These are phyloP conservation scores for Cnemophilus loriae DNA, from an alignment of 2,113 vertebrate genomes.

Conservation along the genomic window DNA sequence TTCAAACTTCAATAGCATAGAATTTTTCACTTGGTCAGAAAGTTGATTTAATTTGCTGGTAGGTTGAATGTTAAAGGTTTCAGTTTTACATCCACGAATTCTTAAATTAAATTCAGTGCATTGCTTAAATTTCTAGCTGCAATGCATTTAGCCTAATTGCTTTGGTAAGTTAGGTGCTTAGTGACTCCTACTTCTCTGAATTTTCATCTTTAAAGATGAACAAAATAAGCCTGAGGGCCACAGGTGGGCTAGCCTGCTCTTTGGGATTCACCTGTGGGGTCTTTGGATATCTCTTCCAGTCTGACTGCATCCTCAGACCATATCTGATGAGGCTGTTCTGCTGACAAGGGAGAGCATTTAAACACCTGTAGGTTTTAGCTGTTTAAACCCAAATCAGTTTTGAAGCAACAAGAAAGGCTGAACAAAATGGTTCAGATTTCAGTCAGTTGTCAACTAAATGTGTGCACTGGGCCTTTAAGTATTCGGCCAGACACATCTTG, in stretches of 20 bases:
- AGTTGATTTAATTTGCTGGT: slow-evolving; percentile 33
- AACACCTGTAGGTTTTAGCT: slow-evolving; percentile 71
- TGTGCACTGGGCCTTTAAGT: slow-evolving; percentile 76
- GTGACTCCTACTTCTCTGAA: slow-evolving; percentile 45
- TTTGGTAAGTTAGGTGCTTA: slow-evolving; percentile 36
- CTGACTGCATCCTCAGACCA: slow-evolving; percentile 38
- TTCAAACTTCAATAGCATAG: slow-evolving; percentile 18
- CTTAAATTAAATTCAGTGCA: slow-evolving; percentile 51
- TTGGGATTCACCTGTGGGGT: slow-evolving; percentile 48
- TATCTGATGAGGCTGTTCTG: slow-evolving; percentile 52
- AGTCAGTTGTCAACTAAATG: slow-evolving; percentile 73
- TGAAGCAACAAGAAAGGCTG: slow-evolving; percentile 70
- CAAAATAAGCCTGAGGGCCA: slow-evolving; percentile 55
- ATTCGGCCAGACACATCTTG: slow-evolving; percentile 72
- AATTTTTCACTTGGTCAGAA: slow-evolving; percentile 46
- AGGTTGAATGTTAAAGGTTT: slow-evolving; percentile 60
- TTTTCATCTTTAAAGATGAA: slow-evolving; percentile 37
- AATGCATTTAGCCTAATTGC: slow-evolving; percentile 53
- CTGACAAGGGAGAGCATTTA: slow-evolving; percentile 69
- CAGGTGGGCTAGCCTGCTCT: slow-evolving; percentile 50
- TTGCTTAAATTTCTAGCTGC: slow-evolving; percentile 53
- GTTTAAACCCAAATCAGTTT: slow-evolving; percentile 67
- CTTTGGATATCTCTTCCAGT: slow-evolving; percentile 49
- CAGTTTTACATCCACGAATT: slow-evolving; percentile 38
- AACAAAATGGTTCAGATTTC: slow-evolving; percentile 74